These are phyloP conservation scores for Tachysurus vachellii DNA, from an alignment of 2,113 vertebrate species.

Conservation along the genomic window DNA sequence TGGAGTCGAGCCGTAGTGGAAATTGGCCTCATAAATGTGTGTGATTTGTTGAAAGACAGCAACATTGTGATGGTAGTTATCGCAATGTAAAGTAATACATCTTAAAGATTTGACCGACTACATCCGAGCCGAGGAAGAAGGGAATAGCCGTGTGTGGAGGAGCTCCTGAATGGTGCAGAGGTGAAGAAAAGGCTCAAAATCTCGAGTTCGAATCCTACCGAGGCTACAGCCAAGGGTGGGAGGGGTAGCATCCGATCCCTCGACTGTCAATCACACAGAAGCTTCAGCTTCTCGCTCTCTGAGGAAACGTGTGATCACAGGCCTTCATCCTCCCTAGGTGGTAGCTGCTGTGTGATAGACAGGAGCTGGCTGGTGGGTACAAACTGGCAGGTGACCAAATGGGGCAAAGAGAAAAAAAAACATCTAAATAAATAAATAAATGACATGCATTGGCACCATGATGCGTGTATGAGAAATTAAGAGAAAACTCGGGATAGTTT, in stretches of 20 bases:
- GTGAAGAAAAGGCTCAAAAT: neutral
- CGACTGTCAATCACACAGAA: neutral
- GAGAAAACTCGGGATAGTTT: neutral
- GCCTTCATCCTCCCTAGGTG: neutral
- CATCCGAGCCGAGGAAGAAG: slow-evolving; percentile 1
- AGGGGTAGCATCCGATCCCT: neutral
- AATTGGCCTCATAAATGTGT: slow-evolving; percentile 10
- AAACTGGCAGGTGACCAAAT: neutral
- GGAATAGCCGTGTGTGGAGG: neutral
- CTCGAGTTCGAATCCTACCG: neutral
- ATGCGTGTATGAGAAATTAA: neutral
- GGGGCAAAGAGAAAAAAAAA: neutral
- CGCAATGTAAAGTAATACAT: slow-evolving; percentile 6
- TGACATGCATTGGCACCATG: neutral
- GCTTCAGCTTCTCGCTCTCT: neutral
- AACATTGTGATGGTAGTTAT: slow-evolving; percentile 14
- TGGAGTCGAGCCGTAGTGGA: neutral
- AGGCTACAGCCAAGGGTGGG: neutral
- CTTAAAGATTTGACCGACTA: neutral
- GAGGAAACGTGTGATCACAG: neutral
- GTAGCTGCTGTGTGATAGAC: neutral
- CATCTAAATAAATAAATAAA: neutral
- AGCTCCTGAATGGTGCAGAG: neutral
- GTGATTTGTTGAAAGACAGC: slow-evolving; percentile 4
- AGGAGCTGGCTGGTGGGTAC: neutral